Evolutionary conservation across 2,113 vertebrate species (phyloP).

Genomic region (Alexandromys fortis): DNA sequence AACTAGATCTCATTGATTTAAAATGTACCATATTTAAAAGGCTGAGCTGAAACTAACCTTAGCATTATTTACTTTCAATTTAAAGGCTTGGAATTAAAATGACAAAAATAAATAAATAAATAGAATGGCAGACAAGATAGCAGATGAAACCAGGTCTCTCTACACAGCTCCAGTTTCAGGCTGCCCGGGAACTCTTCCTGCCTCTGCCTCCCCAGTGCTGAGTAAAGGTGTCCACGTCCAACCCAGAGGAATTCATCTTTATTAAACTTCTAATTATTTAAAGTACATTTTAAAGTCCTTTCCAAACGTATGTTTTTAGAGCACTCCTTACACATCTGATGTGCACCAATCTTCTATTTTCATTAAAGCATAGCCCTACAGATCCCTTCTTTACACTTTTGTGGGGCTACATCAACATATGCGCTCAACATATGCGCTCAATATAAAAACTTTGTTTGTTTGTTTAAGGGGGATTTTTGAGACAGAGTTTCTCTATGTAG

Average conservation of each 20-base stretch:
- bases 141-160: neutral
- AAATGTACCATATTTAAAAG: neutral
- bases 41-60: neutral
- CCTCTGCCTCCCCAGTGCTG: neutral
- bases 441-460: neutral
- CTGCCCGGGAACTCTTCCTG: neutral
- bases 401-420: slow-evolving; percentile 7
- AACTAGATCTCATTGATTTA: slow-evolving; percentile 3
- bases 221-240: neutral
- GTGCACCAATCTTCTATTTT: slow-evolving; percentile 16
- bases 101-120: too few relatives aligned
- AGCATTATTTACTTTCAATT: slow-evolving; percentile 19
- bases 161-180: neutral
- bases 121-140: slow-evolving; percentile 25
- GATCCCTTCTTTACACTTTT: slow-evolving; percentile 21
- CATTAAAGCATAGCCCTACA: neutral
- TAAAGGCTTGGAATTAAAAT: neutral
- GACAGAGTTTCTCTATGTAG: too few relatives aligned
- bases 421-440: neutral
- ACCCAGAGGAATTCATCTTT: neutral
- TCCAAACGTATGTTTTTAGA: slow-evolving; percentile 40
- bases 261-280: slow-evolving; percentile 10
- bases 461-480: too few relatives aligned
- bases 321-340: neutral
- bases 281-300: slow-evolving; percentile 34